These are phyloP conservation scores for Triops cancriformis DNA, from an alignment of 1,140 invertebrate genomes.

Conservation along the genomic window DNA sequence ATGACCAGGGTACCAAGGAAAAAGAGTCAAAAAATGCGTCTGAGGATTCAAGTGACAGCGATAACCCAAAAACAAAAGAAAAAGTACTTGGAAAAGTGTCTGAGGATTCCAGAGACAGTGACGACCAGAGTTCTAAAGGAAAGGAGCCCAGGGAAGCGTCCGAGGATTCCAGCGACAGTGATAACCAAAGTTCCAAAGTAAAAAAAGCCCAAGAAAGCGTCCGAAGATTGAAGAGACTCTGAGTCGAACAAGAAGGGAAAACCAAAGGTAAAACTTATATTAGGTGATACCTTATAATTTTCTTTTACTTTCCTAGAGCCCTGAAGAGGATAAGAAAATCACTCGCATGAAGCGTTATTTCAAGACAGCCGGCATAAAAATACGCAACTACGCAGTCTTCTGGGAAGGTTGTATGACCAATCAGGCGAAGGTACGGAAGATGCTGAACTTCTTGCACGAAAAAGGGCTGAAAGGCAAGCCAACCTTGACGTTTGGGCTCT, in stretches of 20 bases:
- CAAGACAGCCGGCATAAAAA: conserved; percentile 11
- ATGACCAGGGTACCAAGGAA: no score
- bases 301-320: background rate
- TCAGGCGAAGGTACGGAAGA: conserved; percentile 11
- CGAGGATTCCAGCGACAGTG: no score
- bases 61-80: no score
- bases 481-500: no score
- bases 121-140: no score
- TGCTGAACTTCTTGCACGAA: conserved; percentile 16
- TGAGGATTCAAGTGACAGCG: no score
- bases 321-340: background rate
- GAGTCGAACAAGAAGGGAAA: background rate
- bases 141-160: no score
- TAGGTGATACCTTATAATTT: background rate
- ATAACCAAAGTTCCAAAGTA: background rate
- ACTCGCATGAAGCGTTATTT: background rate
- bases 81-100: no score
- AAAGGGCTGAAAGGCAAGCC: conserved; percentile 24
- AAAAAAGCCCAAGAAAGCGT: background rate
- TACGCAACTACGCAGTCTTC: conserved; percentile 16
- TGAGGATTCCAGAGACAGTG: no score
- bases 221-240: background rate
- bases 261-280: background rate
- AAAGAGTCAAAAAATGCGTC: no score
- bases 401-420: conserved; percentile 20